Base-by-base conservation (phyloP, 2,888 invertebrate genomes). In the Hypselothyrea guttata region DNA sequence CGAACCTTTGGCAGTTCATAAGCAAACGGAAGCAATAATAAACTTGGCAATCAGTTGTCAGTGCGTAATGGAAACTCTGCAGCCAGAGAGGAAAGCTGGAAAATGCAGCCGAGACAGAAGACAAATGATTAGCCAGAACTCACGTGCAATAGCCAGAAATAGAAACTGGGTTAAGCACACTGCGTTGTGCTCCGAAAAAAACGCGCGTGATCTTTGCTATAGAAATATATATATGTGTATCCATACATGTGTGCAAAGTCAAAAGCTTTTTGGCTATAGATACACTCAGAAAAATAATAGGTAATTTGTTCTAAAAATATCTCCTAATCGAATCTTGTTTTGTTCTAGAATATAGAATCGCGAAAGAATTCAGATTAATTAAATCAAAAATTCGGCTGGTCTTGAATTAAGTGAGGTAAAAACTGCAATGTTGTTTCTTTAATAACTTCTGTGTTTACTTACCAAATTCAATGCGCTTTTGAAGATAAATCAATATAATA, bases 31-130 rank as follows among this genome's bases (percentile, higher is more conserved):
- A 77, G 84, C 78, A 79, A 79, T 79, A 79, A 79, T 79, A 79
- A 84, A 73, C 78, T 79, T 71, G 59, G 84, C 82, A 79, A 79
- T 79, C 78, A 79, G 81, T 82, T 79, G 84, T 79, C 78, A 79
- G 78, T 79, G 78, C 78, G 78, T 79, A 79, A 78, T 78, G 78
- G 84, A 78, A 78, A 73, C 81, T 79, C 75, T 58, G 62, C 47
- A 62, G 61, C 56, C 22, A 22, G 12, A 60, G 55, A 67, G 67
- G 62, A 62, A 73, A 66, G 47, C 5, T 59, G 71, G 60, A 71
- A 69, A 66, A 61, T 78, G 83, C 72, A 83, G 67, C 46, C 59
- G 64, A 75, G 66, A 30, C 59, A 59, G 70, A 79, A 84, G 78
- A 79, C 84, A 79, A 79, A 79, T 79, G 78, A 84, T 84, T 84